Conservation (phyloP, 2,113 vertebrate species). For the Pithys albifrons region DNA sequence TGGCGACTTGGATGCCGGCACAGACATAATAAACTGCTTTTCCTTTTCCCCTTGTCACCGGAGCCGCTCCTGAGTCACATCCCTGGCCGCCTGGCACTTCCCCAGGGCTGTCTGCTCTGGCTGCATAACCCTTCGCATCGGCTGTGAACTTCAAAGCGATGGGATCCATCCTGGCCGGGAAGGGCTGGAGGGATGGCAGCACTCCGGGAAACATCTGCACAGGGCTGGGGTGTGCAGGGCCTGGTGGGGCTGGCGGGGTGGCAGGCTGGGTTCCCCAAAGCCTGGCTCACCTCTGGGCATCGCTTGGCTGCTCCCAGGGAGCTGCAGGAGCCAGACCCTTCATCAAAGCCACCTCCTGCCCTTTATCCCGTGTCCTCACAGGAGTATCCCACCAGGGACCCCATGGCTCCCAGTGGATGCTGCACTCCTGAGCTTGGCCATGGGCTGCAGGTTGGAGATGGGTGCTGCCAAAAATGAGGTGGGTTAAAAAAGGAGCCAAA, state of each 20-base stretch:
- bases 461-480: not conserved
- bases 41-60: slow-evolving; percentile 20
- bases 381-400: not conserved
- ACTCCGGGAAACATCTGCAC: not conserved
- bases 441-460: not conserved
- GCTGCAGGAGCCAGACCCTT: not conserved
- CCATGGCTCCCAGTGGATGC: rapidly evolving
- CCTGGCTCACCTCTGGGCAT: not conserved
- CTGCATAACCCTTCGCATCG: not conserved
- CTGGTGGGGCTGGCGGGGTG: rapidly evolving
- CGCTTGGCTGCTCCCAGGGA: not conserved
- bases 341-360: not conserved
- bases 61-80: slow-evolving; percentile 28
- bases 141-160: not conserved
- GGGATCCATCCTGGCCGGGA: not conserved
- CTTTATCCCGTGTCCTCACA: rapidly evolving
- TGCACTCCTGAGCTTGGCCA: rapidly evolving
- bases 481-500: not conserved
- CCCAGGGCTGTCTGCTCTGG: slow-evolving; percentile 7
- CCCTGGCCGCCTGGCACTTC: not conserved
- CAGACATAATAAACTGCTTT: slow-evolving; percentile 39
- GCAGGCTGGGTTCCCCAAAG: not conserved
- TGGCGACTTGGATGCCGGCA: not conserved
- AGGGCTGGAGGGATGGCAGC: not conserved
- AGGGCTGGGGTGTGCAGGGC: not conserved